phyloP scores from a whole-genome alignment of 2,888 invertebrate species.

The Aproaerema taeniolella region DNA sequence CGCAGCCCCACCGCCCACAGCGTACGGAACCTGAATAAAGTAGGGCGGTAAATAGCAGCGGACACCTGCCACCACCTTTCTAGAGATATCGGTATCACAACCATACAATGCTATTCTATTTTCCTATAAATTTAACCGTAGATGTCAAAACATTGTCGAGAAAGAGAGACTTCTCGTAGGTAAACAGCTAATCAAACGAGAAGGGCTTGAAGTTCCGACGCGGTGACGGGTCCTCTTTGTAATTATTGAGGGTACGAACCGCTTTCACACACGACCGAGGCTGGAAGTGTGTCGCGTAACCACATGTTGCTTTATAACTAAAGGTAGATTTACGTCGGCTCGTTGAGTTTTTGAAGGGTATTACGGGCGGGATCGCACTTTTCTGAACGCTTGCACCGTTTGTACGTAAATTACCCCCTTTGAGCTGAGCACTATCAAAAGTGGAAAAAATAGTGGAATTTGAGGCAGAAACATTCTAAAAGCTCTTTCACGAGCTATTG shows the following conservation, averaged over 20 bases:
- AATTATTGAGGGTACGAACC: background rate
- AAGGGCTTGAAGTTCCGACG: slow-evolving; percentile 2
- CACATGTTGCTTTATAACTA: slow-evolving; percentile 8
- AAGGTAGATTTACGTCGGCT: background rate
- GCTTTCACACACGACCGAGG: background rate
- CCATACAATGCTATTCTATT: slow-evolving; percentile 20
- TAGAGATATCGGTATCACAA: slow-evolving; percentile 3
- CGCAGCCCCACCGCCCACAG: slow-evolving; percentile 46
- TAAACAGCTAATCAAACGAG: too few relatives aligned
- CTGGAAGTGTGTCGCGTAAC: slow-evolving; percentile 1
- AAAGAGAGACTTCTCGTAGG: slow-evolving; percentile 8
- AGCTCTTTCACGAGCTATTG: too few relatives aligned
- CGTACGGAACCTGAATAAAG: slow-evolving; percentile 49
- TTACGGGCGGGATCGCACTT: slow-evolving; percentile 1
- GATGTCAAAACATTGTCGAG: slow-evolving; percentile 21
- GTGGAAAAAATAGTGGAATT: too few relatives aligned
- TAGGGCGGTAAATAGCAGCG: slow-evolving; percentile 65
- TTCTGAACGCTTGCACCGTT: too few relatives aligned
- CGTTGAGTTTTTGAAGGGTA: slow-evolving; percentile 1
- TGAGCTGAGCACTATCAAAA: too few relatives aligned
- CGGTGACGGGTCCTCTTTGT: background rate
- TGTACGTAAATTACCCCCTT: too few relatives aligned
- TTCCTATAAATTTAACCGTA: slow-evolving; percentile 25
- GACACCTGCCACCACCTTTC: slow-evolving; percentile 51
- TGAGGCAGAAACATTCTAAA: too few relatives aligned